Base-by-base conservation (phyloP, 2,113 vertebrate genomes). In the Cyanocitta stelleri region DNA sequence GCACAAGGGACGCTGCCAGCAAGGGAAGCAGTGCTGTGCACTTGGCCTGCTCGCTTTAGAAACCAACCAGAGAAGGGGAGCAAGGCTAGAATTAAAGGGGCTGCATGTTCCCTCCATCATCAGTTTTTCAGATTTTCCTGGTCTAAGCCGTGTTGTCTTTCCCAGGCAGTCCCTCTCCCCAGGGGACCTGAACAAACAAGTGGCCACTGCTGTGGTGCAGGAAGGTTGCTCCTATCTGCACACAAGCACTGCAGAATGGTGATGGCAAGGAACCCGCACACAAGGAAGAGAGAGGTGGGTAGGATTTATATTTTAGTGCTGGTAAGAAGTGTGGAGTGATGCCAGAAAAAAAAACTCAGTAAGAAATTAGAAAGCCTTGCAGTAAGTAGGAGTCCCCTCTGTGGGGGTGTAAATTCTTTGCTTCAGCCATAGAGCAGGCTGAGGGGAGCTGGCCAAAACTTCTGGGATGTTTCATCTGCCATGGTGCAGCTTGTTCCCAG, bases 191-290 rank as follows among this genome's bases (percentile, higher is more conserved):
- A 52, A n/a, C n/a, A 51, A 74, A 58, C 18, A 22, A 37, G 32
- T 14, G 4, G 1, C 9, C 32, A 10, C 27, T 52, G 27, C 64
- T 43, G 52, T 33, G 30, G 46, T 5, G 8, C 19, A 7, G 82
- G 30, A 43, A 44, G 7, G 10, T 1, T 0, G 0, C 46, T 51
- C 29, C 54, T 35, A 0, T 26, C 35, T 11, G 59, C 43, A 7
- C 7, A 16, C 11, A 44, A 21, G 16, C 6, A 1, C 61, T 52
- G 55, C 56, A 87, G 61, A 62, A 39, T 3, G 6, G 41, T 29
- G 24, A 54, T 3, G 1, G 1, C 0, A 11, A 39, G 49, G n/a
- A 78, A 58, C 17, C 13, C 2, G 0, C 12, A 5, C 1, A 2
- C 16, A 8, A 26, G 27, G 39, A 33, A 71, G 82, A 71, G 33